Evolutionary conservation across 2,113 vertebrate genomes (phyloP).

Genomic region (Amphilophus citrinellus): DNA sequence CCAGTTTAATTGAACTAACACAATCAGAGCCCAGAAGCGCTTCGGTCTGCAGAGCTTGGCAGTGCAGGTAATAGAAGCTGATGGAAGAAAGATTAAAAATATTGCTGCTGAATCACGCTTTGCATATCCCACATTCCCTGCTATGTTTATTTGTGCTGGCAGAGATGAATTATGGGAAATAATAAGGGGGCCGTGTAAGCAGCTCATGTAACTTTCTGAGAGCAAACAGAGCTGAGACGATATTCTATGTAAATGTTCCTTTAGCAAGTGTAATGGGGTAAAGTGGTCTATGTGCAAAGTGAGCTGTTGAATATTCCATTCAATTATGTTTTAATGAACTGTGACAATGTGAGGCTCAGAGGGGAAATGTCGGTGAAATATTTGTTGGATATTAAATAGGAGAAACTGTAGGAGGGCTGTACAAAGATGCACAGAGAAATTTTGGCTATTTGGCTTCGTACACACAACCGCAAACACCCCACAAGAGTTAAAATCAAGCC

Average conservation of each 20-base stretch:
- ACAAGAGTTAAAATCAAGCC: conserved; percentile 19
- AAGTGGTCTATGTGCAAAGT: conserved; percentile 52
- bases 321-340: conserved; percentile 74
- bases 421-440: background rate
- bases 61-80: conserved; percentile 56
- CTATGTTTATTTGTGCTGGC: conserved; percentile 46
- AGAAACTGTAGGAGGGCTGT: background rate
- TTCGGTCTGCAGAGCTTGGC: conserved; percentile 56
- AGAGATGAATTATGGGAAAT: conserved; percentile 45
- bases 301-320: conserved; percentile 65
- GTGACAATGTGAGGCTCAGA: conserved; percentile 56
- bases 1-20: conserved; percentile 71
- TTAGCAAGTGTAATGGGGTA: conserved; percentile 50
- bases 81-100: conserved; percentile 72
- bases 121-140: conserved; percentile 39
- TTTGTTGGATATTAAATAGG: conserved; percentile 48
- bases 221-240: conserved; percentile 35
- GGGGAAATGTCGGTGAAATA: conserved; percentile 58
- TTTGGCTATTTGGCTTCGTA: background rate
- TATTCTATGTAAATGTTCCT: conserved; percentile 56
- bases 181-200: conserved; percentile 16
- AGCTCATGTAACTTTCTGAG: conserved; percentile 6
- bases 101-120: conserved; percentile 55
- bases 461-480: background rate
- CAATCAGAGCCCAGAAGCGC: conserved; percentile 63